Conservation (phyloP, 2,888 invertebrate genomes). For the Geophilus truncorum region DNA sequence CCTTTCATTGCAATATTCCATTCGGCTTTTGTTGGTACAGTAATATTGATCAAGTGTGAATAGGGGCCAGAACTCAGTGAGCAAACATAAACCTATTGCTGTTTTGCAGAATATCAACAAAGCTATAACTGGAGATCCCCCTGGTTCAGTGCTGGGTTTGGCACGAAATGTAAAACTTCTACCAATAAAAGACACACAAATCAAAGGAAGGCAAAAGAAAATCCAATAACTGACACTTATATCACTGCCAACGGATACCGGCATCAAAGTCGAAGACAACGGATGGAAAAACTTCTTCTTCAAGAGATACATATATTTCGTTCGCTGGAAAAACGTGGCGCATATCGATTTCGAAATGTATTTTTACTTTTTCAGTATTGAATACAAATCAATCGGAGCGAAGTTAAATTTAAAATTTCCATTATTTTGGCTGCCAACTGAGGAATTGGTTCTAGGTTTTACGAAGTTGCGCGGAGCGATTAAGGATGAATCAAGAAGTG, state of each 20-base stretch:
- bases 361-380: no score
- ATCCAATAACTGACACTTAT: constrained; percentile 13
- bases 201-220: constrained; percentile 7
- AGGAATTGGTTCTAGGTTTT: no score
- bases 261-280: background rate
- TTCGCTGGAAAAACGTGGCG: no score
- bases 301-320: no score
- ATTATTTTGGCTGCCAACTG: no score
- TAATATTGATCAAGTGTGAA: constrained; percentile 7
- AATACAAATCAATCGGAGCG: no score
- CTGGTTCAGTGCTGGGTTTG: background rate
- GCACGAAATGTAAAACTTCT: background rate
- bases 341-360: no score
- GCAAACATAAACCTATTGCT: constrained; percentile 17
- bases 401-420: no score
- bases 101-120: constrained; percentile 13
- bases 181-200: constrained; percentile 6
- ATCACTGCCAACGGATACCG: background rate
- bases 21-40: constrained; percentile 11
- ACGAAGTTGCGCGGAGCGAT: no score
- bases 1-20: background rate
- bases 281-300: background rate
- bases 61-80: background rate
- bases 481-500: no score
- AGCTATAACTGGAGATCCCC: constrained; percentile 14